Base-by-base conservation (phyloP, 2,888 invertebrate genomes). In the Lottia gigantea region DNA sequence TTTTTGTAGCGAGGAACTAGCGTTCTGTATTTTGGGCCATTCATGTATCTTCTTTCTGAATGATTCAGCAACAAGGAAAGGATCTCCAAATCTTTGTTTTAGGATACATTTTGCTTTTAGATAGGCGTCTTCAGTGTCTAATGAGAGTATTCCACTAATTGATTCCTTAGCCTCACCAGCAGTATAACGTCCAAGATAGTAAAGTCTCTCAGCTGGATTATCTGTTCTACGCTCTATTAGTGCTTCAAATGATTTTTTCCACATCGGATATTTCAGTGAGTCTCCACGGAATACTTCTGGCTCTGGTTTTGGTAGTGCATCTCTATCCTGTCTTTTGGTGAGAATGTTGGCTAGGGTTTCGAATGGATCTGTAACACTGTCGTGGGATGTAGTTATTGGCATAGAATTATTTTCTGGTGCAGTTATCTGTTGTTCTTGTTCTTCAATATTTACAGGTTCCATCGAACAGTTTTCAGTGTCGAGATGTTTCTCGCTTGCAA, bases 121-220 rank as follows among this genome's bases (percentile, higher is more conserved):
- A 19, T 49, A 49, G 19, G 49, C 49, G 7, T 49, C 49, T 49
- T 16, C 8, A 8, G 15, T 49, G 19, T 49, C 19, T 16, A 49
- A 19, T 8, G 49, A 55, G 8, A 55, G 55, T 15, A 55, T n/a
- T 12, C 55, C 55, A 23, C 55, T 55, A 14, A 55, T 55, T 23
- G n/a, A 23, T 23, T 55, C n/a, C 15, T 55, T 55, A 23, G 55
- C 55, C 23, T 55, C 55, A 55, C n/a, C n/a, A 19, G 55, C 23
- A 23, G 55, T 55, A 19, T 55, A 55, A 23, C 55, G n/a, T 55
- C 55, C 55, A 23, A 55, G 23, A 7, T 55, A 55, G 15, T 55
- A n/a, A 8, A 55, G 55, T 23, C n/a, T n/a, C 55, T 55, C 55
- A 23, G 55, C 55, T 23, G 55, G 55, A 55, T 55, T 55, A 55